Percentiles rank a stretch among this genome's conserved stretches.
Evolutionary conservation across 2,113 vertebrate species (phyloP).

Genomic region (Macaca mulatta): DNA sequence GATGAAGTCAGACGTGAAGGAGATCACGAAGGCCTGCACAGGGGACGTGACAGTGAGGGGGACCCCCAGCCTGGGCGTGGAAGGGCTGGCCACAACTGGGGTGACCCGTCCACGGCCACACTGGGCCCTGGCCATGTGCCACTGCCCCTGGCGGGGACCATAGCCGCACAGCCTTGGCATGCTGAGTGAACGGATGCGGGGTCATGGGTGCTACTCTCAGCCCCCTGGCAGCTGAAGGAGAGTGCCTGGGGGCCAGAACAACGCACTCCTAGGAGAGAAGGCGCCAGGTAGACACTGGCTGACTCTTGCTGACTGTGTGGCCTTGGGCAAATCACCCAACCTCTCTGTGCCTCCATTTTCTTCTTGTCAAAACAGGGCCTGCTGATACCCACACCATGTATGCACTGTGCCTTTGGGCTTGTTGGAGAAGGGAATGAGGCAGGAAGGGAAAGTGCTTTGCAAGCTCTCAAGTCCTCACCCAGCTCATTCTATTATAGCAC

Average conservation of each 20-base stretch:
- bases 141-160: fast-evolving
- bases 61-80: fast-evolving
- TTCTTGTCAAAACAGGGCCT: background rate
- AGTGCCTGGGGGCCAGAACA: background rate
- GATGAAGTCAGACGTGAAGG: slow-evolving; percentile 99
- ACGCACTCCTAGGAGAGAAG: fast-evolving
- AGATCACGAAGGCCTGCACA: slow-evolving; percentile 95
- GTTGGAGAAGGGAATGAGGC: background rate
- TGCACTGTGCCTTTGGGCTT: background rate
- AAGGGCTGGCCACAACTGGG: background rate
- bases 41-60: slow-evolving; percentile 70
- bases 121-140: background rate
- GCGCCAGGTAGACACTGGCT: fast-evolving
- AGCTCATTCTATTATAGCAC: background rate
- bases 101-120: background rate
- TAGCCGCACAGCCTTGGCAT: fast-evolving
- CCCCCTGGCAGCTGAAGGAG: fast-evolving
- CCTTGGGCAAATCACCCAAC: background rate
- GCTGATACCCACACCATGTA: fast-evolving
- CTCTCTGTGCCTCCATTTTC: background rate
- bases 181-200: fast-evolving
- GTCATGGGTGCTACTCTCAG: background rate
- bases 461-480: fast-evolving
- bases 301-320: background rate
- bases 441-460: background rate